These are phyloP conservation scores for Pogoniulus pusillus DNA, from an alignment of 2,797 vertebrate genomes.

Conservation along the genomic window DNA sequence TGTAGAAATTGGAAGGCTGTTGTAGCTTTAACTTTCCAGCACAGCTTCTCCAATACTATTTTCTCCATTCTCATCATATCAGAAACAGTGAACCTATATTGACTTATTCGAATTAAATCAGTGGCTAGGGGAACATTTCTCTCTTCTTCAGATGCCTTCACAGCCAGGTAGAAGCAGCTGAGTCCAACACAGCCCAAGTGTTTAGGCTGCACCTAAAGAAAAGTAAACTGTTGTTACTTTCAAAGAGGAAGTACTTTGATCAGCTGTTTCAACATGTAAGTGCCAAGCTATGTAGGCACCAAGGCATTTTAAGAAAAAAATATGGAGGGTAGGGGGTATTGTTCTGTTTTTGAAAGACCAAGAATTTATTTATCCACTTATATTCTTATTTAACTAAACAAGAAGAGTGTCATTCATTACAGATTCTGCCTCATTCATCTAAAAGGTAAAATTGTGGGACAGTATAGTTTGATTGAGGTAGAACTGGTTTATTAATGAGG, in stretches of 20 bases:
- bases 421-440: background rate
- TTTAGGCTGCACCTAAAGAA: conserved; percentile 90
- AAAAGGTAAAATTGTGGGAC: background rate
- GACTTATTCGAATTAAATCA: conserved; percentile 94
- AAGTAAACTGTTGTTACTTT: background rate
- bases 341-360: background rate
- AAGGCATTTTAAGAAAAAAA: background rate
- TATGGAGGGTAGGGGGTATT: rapidly evolving
- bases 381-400: background rate
- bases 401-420: rapidly evolving
- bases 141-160: conserved; percentile 90
- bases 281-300: background rate
- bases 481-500: background rate
- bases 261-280: background rate
- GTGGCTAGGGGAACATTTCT: conserved; percentile 90
- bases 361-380: background rate
- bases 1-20: conserved; percentile 91
- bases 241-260: background rate
- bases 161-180: conserved; percentile 93
- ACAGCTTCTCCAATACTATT: conserved; percentile 92
- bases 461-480: background rate
- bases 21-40: conserved; percentile 90
- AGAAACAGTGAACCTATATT: conserved; percentile 92
- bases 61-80: conserved; percentile 99
- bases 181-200: conserved; percentile 94